Percentiles rank a stretch among this genome's conserved stretches.
Evolutionary conservation across 1,140 invertebrate species (phyloP).

Genomic region (Pseudobourletiella spinata): DNA sequence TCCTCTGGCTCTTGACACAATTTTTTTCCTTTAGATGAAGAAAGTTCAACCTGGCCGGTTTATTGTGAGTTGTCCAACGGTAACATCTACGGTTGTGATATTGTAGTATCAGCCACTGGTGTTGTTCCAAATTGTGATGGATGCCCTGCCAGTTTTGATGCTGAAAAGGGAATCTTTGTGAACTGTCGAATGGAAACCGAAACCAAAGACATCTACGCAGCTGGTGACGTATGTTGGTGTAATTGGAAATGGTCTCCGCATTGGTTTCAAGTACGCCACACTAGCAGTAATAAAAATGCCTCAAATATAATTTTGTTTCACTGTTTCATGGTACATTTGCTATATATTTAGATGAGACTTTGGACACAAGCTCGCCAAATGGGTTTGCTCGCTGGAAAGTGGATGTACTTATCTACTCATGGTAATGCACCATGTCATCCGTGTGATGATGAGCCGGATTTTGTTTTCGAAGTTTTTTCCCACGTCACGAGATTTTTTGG

Average conservation of each 20-base stretch:
- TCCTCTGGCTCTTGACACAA: too few relatives aligned
- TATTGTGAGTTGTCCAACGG: slow-evolving; percentile 66
- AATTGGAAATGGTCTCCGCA: slow-evolving; percentile 59
- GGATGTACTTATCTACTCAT: slow-evolving; percentile 66
- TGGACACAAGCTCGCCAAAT: slow-evolving; percentile 98
- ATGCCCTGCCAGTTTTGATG: slow-evolving; percentile 44
- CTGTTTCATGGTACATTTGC: neutral
- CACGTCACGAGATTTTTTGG: slow-evolving; percentile 94
- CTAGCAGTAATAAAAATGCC: neutral
- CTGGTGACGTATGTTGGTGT: slow-evolving; percentile 83
- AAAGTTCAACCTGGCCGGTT: too few relatives aligned
- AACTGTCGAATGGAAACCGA: slow-evolving; percentile 79
- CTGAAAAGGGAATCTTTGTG: slow-evolving; percentile 67
- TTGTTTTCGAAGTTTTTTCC: slow-evolving; percentile 94
- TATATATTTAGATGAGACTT: slow-evolving; percentile 84
- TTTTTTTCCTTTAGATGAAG: too few relatives aligned
- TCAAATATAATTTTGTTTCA: neutral
- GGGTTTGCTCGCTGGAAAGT: slow-evolving; percentile 85
- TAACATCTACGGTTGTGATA: slow-evolving; percentile 69
- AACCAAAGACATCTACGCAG: slow-evolving; percentile 72
- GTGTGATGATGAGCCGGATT: slow-evolving; percentile 43
- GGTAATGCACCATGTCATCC: slow-evolving; percentile 28
- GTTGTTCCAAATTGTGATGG: slow-evolving; percentile 62
- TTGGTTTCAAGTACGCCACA: slow-evolving; percentile 65
- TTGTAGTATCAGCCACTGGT: slow-evolving; percentile 91